Percentiles rank a stretch among this genome's conserved stretches.
These are phyloP conservation scores for Pedetes capensis DNA, from an alignment of 2,113 vertebrate genomes.

Conservation along the genomic window DNA sequence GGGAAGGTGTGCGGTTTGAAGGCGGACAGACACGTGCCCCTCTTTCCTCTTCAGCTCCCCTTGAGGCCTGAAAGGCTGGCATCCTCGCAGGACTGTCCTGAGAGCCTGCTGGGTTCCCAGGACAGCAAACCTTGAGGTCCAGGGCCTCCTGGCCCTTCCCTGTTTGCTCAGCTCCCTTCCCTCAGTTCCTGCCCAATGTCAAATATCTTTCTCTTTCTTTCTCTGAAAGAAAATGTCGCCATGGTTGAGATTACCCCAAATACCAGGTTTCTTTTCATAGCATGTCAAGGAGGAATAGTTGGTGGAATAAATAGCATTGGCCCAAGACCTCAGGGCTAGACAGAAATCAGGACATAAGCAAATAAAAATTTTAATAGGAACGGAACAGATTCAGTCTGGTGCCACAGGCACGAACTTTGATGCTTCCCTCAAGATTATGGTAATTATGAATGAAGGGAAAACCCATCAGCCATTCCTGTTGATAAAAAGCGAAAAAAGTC, in stretches of 20 bases:
- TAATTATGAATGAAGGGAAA: not conserved
- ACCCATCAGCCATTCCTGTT: not conserved
- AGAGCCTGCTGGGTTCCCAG: no score
- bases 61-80: rapidly evolving
- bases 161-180: not conserved
- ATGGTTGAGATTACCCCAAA: not conserved
- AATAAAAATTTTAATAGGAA: not conserved
- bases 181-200: not conserved
- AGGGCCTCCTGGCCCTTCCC: not conserved
- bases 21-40: rapidly evolving
- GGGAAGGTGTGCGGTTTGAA: not conserved
- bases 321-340: not conserved
- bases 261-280: not conserved
- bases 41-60: rapidly evolving
- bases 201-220: not conserved
- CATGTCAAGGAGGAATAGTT: not conserved
- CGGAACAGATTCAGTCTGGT: not conserved
- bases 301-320: not conserved
- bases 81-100: rapidly evolving
- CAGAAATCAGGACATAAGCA: not conserved
- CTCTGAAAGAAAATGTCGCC: not conserved
- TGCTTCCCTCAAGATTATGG: not conserved
- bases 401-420: not conserved
- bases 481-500: not conserved
- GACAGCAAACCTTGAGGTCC: rapidly evolving